Conservation (phyloP, 2,113 vertebrate genomes). For the Varanus salvator region DNA sequence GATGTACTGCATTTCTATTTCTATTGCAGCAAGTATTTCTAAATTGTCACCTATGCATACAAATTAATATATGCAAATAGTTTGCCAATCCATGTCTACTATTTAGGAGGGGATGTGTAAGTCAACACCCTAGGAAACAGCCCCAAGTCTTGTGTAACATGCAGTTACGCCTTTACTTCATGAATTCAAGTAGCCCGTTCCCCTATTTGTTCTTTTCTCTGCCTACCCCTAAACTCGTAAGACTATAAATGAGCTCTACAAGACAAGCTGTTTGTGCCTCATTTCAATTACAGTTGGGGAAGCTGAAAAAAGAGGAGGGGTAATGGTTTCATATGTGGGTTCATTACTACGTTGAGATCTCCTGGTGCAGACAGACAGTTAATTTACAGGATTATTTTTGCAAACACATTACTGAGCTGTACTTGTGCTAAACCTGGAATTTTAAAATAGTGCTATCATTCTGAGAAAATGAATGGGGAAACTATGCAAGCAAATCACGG, state of each 20-base stretch:
- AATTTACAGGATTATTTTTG: neutral
- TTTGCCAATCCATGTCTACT: neutral
- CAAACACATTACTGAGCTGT: neutral
- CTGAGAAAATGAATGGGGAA: neutral
- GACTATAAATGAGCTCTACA: neutral
- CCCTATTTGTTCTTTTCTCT: neutral
- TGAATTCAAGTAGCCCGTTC: neutral
- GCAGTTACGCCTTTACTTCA: too few species aligned
- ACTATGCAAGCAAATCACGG: neutral
- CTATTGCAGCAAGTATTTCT: too few species aligned
- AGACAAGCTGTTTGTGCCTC: neutral
- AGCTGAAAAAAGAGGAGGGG: neutral
- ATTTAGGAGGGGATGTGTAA: neutral
- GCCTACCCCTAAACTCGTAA: neutral
- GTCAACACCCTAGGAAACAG: neutral
- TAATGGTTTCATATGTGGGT: neutral
- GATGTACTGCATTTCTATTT: neutral
- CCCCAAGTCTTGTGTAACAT: neutral
- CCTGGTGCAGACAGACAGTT: neutral
- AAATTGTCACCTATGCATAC: neutral
- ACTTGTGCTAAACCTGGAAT: constrained; percentile 4
- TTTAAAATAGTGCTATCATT: neutral
- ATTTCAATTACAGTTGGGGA: neutral
- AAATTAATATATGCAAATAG: neutral
- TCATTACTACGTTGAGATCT: neutral